Conservation (phyloP, 2,797 vertebrate species). For the Neosilurus hyrtlii region DNA sequence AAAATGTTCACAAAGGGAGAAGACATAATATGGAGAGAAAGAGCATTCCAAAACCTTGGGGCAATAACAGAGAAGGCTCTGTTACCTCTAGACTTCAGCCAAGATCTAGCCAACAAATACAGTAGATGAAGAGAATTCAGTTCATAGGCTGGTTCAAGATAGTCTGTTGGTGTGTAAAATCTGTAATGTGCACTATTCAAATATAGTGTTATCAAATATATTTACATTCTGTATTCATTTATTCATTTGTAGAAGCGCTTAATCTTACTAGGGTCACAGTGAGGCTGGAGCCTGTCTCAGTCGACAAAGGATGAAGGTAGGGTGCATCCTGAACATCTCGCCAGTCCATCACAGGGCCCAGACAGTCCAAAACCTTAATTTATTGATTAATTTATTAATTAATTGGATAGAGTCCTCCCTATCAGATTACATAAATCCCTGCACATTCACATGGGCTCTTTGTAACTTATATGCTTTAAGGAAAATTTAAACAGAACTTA, state of each 20-base stretch:
- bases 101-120: no score
- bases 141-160: background rate
- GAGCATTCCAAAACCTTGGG: no score
- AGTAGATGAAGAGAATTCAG: background rate
- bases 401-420: background rate
- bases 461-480: background rate
- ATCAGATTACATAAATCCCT: background rate
- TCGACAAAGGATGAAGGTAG: no score
- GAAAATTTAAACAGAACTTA: background rate
- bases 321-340: no score
- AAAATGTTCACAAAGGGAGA: no score
- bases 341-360: no score
- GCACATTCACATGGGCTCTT: background rate
- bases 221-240: background rate
- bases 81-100: no score
- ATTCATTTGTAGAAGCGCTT: no score
- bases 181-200: background rate
- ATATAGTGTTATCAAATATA: background rate
- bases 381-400: background rate
- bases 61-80: no score
- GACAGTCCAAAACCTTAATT: background rate
- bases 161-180: background rate
- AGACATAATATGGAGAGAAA: no score
- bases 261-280: no score
- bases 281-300: no score